Evolutionary conservation across 1,140 invertebrate species (phyloP), one percentile per base, ranked within the genome.

Genomic region (Pygmarrhopalites habei): DNA sequence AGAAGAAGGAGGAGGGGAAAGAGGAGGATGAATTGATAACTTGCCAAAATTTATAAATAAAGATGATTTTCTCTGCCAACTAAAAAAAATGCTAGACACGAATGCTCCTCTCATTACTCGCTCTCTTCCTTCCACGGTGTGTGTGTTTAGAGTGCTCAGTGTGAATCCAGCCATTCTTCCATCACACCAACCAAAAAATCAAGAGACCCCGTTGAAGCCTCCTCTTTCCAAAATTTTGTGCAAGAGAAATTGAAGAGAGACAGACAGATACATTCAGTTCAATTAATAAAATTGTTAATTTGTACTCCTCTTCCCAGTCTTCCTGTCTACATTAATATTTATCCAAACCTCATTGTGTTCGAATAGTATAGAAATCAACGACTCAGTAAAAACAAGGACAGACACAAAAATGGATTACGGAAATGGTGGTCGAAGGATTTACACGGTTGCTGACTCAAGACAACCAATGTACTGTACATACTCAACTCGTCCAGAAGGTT

Each of bases 51-150:
- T 7, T 46, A 46, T 21, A 17, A n/a, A 46, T 46, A 46, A 46
- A 46, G 15, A 46, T n/a, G 21, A 46, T 46, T 46, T 46, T 46
- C 44, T 46, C 44, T 46, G 44, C 44, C 44, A 46, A 46, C 15
- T 35, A 7, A 35, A 35, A 35, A 35, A 35, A 35, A 15, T 35
- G 5, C 32, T 35, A 35, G 15, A 7, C 15, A 15, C 5, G 15
- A 15, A 7, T 35, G 32, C 32, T 35, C 15, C 32, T 35, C 15
- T 15, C 15, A 7, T 35, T 35, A 7, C 32, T 35, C 15, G 5
- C 15, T 35, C 32, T 35, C 15, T 15, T 15, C 15, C 32, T 35
- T 35, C 32, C 32, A 7, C 15, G 15, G 5, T 35, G 5, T 35
- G 32, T 35, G 15, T 35, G 15, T 35, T 47, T 47, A n/a, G n/a